phyloP scores from a whole-genome alignment of 2,113 vertebrate genomes.

The Australoheros scitulus region DNA sequence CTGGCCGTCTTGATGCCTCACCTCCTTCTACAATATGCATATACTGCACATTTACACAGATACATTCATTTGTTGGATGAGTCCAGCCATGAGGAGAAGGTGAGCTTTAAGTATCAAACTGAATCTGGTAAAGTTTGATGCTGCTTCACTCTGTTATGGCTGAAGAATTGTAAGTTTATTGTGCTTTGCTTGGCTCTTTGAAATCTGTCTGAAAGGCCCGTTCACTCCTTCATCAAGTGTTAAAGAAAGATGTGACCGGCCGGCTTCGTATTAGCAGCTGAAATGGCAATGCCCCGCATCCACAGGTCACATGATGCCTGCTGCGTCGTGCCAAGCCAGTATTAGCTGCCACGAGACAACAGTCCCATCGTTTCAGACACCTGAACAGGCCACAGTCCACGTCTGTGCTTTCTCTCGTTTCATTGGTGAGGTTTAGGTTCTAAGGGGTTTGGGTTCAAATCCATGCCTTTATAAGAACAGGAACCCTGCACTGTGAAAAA shows the following conservation, averaged over 20 bases:
- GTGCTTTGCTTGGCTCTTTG: too few species aligned
- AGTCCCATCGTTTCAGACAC: too few species aligned
- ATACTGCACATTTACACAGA: neutral
- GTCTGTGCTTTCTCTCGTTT: neutral
- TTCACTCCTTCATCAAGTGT: too few species aligned
- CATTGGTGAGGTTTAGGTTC: too few species aligned
- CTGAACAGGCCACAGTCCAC: too few species aligned
- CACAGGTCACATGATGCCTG: neutral
- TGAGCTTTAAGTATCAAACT: neutral
- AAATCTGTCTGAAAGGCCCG: too few species aligned
- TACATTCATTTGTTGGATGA: too few species aligned
- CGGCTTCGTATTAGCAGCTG: neutral
- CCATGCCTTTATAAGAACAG: neutral
- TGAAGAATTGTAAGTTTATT: too few species aligned
- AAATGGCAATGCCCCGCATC: neutral
- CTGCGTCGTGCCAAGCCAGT: too few species aligned
- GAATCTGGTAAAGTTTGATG: neutral
- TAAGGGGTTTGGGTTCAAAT: neutral
- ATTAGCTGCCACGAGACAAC: too few species aligned
- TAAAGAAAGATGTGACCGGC: neutral
- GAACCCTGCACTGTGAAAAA: too few species aligned
- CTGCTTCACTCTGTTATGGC: neutral
- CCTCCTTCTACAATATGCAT: neutral
- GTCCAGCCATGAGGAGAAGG: neutral
- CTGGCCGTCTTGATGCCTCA: neutral